Percentiles rank a stretch among this genome's conserved stretches.
Conservation (phyloP, 1,140 invertebrate species). For the Anadara kagoshimensis region DNA sequence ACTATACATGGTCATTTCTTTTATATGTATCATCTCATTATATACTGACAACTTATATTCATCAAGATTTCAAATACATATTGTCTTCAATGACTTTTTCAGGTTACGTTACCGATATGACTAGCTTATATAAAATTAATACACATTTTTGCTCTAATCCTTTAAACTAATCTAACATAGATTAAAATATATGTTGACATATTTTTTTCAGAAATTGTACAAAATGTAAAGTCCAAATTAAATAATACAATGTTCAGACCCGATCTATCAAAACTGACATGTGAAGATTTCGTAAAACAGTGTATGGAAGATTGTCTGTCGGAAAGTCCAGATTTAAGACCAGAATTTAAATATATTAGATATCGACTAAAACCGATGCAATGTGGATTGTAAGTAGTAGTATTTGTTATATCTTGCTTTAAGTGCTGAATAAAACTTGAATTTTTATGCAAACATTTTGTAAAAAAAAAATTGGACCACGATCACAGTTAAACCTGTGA, state of each 20-base stretch:
- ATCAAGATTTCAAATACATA: no score
- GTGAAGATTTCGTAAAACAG: constrained; percentile 52
- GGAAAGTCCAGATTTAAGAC: constrained; percentile 70
- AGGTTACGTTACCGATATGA: no score
- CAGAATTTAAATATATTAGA: constrained; percentile 71
- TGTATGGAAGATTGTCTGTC: constrained; percentile 71
- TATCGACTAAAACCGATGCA: constrained; percentile 53
- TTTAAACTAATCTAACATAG: neutral
- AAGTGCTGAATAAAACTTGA: no score
- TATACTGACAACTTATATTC: no score
- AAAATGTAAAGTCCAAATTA: constrained; percentile 46
- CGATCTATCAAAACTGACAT: constrained; percentile 40
- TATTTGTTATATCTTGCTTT: no score
- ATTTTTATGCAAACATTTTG: no score
- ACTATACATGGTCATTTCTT: no score
- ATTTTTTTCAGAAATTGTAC: constrained; percentile 57
- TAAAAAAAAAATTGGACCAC: no score
- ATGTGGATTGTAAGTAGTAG: no score
- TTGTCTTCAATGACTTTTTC: no score
- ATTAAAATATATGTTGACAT: neutral
- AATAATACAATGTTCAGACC: constrained; percentile 50
- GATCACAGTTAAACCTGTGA: no score
- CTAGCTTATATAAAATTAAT: neutral
- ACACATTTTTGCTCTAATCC: neutral
- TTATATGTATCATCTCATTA: no score